These are phyloP conservation scores for Pogonocichla stellata DNA, from an alignment of 2,113 vertebrate genomes.

Conservation along the genomic window DNA sequence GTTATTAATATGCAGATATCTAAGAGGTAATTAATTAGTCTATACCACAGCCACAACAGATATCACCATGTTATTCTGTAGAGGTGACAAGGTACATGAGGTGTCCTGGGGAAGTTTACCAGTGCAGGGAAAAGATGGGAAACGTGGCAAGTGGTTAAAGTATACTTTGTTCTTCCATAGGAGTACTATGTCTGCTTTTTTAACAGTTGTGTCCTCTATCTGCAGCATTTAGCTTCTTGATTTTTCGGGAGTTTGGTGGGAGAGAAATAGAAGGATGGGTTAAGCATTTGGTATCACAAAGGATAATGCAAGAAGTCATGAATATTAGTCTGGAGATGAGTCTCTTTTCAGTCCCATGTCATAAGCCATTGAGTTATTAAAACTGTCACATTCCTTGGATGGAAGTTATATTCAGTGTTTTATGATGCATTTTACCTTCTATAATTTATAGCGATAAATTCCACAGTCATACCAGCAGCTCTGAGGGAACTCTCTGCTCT, in stretches of 20 bases:
- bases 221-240: not conserved
- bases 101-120: not conserved
- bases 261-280: not conserved
- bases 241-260: not conserved
- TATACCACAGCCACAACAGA: not conserved
- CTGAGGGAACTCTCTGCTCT: not conserved
- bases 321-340: not conserved
- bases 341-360: not conserved
- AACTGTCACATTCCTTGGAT: conserved; percentile 19
- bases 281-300: not conserved
- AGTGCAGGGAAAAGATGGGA: not conserved
- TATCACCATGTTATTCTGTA: not conserved
- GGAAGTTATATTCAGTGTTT: conserved; percentile 27
- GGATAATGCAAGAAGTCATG: not conserved
- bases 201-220: not conserved
- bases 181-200: not conserved
- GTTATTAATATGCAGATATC: not conserved
- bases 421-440: not conserved
- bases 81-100: not conserved
- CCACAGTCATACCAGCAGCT: not conserved
- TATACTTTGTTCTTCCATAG: not conserved
- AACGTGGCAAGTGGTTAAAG: not conserved
- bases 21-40: not conserved
- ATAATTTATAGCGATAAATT: conserved; percentile 17
- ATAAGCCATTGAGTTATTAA: conserved; percentile 13